phyloP scores from a whole-genome alignment of 1,140 invertebrate genomes.

The Hycleus phaleratus region DNA sequence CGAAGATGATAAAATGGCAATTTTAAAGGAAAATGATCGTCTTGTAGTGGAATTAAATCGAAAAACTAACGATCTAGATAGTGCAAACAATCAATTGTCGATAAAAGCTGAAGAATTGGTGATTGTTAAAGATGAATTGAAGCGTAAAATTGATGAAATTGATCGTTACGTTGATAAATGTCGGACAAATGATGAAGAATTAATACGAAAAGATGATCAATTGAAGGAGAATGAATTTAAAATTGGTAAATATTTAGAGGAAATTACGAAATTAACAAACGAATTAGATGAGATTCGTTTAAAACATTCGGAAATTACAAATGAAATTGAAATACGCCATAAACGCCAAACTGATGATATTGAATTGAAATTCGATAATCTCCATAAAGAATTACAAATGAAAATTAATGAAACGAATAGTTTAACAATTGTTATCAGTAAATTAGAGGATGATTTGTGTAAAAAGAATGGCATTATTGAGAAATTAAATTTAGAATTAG shows the following conservation, averaged over 20 bases:
- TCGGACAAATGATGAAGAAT: slow-evolving; percentile 40
- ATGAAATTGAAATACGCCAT: slow-evolving; percentile 19
- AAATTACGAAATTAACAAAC: slow-evolving; percentile 45
- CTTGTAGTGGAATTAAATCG: slow-evolving; percentile 50
- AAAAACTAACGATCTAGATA: slow-evolving; percentile 47
- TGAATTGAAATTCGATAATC: background rate
- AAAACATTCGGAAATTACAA: slow-evolving; percentile 37
- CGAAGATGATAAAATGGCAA: slow-evolving; percentile 37
- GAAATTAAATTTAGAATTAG: slow-evolving; percentile 12
- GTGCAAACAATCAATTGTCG: slow-evolving; percentile 42
- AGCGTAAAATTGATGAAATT: slow-evolving; percentile 7
- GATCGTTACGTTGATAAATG: slow-evolving; percentile 15
- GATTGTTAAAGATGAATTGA: slow-evolving; percentile 35
- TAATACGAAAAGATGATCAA: slow-evolving; percentile 39
- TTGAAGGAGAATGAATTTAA: slow-evolving; percentile 40
- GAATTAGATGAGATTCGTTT: slow-evolving; percentile 43
- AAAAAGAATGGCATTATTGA: slow-evolving; percentile 11
- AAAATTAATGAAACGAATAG: slow-evolving; percentile 33
- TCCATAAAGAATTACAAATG: slow-evolving; percentile 40
- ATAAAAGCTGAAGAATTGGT: slow-evolving; percentile 45
- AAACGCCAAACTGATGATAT: background rate
- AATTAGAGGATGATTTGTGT: slow-evolving; percentile 15
- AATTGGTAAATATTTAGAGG: slow-evolving; percentile 13
- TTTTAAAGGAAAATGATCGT: slow-evolving; percentile 49
- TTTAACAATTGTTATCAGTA: slow-evolving; percentile 3